Evolutionary conservation across 2,797 vertebrate genomes (phyloP), one percentile per base, ranked within the genome.

Genomic region (Lindbergichthys nudifrons): DNA sequence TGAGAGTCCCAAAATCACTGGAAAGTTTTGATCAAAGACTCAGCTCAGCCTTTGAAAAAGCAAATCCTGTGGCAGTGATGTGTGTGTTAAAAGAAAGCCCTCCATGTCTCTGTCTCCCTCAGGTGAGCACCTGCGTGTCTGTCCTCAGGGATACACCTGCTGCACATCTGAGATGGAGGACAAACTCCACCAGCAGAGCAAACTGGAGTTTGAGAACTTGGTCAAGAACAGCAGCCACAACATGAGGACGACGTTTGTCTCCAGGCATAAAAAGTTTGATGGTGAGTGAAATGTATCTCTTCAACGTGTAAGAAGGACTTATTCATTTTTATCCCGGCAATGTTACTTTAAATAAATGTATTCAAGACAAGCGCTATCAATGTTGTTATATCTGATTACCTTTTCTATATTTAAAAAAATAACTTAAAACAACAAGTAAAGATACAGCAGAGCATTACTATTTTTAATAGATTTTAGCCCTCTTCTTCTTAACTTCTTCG

Each of bases 111-210:
- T 87, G 73, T 90, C 57, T 89, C 73, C 70, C 88, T 52, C 39
- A 99, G 98, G 97, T 89, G 97, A 98, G 85, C 97, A 98, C 93
- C 95, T 99, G 88, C 95, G 96, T 78, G 96, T 99, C 85, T 99
- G 98, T 92, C 95, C 97, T 94, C 97, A 97, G 95, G 97, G 97
- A 88, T 97, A 97, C 77, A 99, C 98, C 19, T 99, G 98, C 94
- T 99, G 98, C 91, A 98, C 97, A 39, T 94, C 96, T 4, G 97
- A 98, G 92, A 99, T 99, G 97, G 98, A 99, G 91, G 97, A 99
- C 88, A 96, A 95, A 73, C 86, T 99, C 82, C 95, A 95, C 76
- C 96, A 96, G 67, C 96, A 97, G 87, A 97, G 97, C 91, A 99
- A 98, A 87, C 77, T 96, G 83, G 97, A 99, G 83, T 97, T 99